Evolutionary conservation across 2,113 vertebrate genomes (phyloP).

Genomic region (Bos javanicus): DNA sequence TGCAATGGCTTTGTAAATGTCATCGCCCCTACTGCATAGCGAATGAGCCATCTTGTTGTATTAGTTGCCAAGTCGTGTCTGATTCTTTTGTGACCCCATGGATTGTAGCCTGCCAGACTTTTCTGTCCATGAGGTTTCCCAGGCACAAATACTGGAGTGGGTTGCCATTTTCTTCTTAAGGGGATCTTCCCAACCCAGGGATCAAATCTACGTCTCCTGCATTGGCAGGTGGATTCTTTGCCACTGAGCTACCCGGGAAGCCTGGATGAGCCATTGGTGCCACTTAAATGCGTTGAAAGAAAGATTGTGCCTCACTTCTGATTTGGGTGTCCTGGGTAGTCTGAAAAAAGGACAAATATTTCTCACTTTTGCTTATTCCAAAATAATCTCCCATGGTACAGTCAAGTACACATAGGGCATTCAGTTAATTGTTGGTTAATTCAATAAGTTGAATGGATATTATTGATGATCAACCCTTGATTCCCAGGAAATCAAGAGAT

Average conservation of each 20-base stretch:
- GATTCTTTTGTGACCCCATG: not conserved
- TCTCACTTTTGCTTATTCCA: not conserved
- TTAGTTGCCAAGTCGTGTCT: not conserved
- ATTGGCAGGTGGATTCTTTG: not conserved
- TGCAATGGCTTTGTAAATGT: not conserved
- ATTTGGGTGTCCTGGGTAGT: not conserved
- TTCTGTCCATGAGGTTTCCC: not conserved
- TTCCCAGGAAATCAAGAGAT: not conserved
- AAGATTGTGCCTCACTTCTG: not conserved
- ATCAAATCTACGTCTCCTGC: not conserved
- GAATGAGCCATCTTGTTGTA: not conserved
- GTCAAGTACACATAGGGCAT: not conserved
- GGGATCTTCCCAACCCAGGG: not conserved
- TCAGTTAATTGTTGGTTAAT: not conserved
- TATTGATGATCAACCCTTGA: not conserved
- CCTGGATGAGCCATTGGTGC: not conserved
- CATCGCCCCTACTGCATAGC: too few species aligned
- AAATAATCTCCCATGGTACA: not conserved
- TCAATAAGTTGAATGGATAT: not conserved
- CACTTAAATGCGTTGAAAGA: not conserved
- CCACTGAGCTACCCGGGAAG: not conserved
- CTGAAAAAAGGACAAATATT: not conserved
- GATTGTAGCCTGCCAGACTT: not conserved
- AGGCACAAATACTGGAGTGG: not conserved
- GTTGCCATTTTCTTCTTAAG: not conserved